These are phyloP conservation scores for Tribolium castaneum DNA, from an alignment of 1,140 invertebrate genomes.

Conservation along the genomic window DNA sequence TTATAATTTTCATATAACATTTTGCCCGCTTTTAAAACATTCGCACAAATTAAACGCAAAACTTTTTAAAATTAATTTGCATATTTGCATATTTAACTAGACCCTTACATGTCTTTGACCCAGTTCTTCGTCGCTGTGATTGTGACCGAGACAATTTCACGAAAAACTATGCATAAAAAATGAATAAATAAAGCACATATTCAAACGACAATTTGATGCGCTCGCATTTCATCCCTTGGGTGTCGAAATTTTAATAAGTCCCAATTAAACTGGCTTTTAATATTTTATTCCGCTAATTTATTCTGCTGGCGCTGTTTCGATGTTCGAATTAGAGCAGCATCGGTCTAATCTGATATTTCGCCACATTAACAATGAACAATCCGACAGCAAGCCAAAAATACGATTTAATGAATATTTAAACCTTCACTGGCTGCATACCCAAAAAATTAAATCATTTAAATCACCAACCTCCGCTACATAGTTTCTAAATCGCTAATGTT, in stretches of 20 bases:
- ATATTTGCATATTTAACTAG: constrained; percentile 16
- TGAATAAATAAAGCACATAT: neutral
- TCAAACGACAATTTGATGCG: neutral
- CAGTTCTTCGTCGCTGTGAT: neutral
- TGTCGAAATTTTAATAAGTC: constrained; percentile 19
- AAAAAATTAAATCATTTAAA: neutral
- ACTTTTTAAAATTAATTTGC: constrained; percentile 40
- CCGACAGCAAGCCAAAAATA: constrained; percentile 8
- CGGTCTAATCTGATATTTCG: constrained; percentile 7
- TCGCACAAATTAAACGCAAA: constrained; percentile 35
- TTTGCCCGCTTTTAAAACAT: constrained; percentile 38
- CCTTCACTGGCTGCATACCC: neutral
- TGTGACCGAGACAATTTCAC: neutral
- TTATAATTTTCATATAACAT: constrained; percentile 41
- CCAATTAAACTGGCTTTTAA: constrained; percentile 16
- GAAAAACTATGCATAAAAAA: neutral
- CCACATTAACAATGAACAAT: constrained; percentile 10
- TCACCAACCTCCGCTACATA: neutral
- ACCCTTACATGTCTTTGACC: neutral
- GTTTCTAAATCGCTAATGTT: neutral
- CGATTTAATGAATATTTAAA: neutral
- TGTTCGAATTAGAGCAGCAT: constrained; percentile 16
- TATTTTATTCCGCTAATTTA: constrained; percentile 20
- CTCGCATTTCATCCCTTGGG: neutral
- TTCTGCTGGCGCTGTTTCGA: constrained; percentile 1